phyloP scores from a whole-genome alignment of 2,888 invertebrate species.

The Dendrolimus pini region DNA sequence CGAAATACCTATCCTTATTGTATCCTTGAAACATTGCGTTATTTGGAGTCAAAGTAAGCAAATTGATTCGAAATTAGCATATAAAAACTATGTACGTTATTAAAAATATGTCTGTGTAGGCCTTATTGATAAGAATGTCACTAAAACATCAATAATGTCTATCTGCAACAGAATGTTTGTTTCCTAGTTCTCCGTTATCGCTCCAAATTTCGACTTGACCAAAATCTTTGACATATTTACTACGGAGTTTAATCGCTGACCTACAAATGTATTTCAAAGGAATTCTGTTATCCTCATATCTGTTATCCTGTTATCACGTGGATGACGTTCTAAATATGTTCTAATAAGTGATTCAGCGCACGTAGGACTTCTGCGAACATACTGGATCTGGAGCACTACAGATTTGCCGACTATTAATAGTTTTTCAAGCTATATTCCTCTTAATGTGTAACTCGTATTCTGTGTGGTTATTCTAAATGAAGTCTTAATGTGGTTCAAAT shows the following conservation, averaged over 20 bases:
- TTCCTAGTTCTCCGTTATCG: neutral
- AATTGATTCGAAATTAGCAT: too few species aligned
- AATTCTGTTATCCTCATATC: neutral
- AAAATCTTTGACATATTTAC: neutral
- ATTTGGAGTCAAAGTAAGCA: too few species aligned
- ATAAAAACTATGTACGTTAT: too few species aligned
- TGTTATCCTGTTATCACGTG: neutral
- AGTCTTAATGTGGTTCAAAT: too few species aligned
- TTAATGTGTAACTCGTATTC: too few species aligned
- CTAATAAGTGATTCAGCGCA: neutral
- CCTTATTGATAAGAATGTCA: too few species aligned
- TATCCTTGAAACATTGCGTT: too few species aligned
- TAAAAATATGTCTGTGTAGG: too few species aligned
- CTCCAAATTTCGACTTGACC: neutral
- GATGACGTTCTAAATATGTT: neutral
- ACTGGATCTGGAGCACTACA: neutral
- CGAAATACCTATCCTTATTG: too few species aligned
- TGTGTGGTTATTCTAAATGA: too few species aligned
- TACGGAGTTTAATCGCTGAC: neutral
- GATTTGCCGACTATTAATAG: neutral
- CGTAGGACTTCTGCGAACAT: neutral
- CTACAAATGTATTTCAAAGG: neutral
- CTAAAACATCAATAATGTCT: too few species aligned
- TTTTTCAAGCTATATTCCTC: too few species aligned
- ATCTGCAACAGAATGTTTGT: neutral